Base-by-base conservation (phyloP, 2,888 invertebrate species). In the Himalopsyche tibetana region DNA sequence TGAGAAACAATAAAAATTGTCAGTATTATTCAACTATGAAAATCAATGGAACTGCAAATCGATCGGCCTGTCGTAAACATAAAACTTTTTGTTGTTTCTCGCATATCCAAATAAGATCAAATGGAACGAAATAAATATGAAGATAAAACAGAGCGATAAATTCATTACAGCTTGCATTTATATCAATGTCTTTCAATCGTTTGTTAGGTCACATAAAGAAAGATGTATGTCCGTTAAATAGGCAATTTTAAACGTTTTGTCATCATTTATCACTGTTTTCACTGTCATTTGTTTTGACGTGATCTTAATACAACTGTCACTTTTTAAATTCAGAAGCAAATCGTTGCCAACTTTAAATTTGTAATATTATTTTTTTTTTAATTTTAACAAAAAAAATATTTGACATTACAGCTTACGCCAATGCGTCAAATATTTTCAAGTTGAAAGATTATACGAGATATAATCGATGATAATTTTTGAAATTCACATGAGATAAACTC, bases 131-230 rank as follows among this genome's bases (percentile, higher is more conserved):
- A 87, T 80, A 74, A 85, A 87, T 40, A 85, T 82, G n/a, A 84
- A 84, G 11, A 87, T 82, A 69, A 87, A 85, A 51, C 85, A 87
- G 63, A 82, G 80, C 40, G 82, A 84, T 38, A 87, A 85, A 40
- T 84, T 84, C 19, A 80, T 82, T 6, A 84, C 84, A 12, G 84
- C 84, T 42, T 84, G 85, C 19, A 85, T 40, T 12, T 84, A 87
- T 55, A 85, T 69, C 28, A 84, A 55, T 38, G 55, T 45, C 80
- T 85, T 87, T 80, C 85, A 42, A 85, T 87, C 85, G 11, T 79
- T 51, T 15, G 82, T 79, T 19, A 87, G 40, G 74, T 87, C 85
- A 82, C 87, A 87, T 38, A 87, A 36, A 45, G 63, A 81, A 80
- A 82, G 85, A 45, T 87, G 87, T 42, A 87, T 15, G 56, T 87